Conservation (phyloP, 2,888 invertebrate species). For the Bugula neritina region DNA sequence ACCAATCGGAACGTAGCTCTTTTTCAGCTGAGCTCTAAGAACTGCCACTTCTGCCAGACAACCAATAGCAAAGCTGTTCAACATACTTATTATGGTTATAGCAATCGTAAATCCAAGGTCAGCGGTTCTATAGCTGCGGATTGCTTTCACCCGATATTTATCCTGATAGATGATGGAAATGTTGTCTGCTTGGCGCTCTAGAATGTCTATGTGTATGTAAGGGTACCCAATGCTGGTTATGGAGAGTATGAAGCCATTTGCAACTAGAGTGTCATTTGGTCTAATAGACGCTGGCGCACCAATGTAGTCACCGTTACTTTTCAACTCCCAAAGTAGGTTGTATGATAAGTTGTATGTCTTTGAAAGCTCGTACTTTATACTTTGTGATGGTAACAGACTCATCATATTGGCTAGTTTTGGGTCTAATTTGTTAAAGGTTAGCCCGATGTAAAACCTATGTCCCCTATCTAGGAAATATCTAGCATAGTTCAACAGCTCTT, state of each 20-base stretch:
- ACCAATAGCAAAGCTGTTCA: constrained; percentile 49
- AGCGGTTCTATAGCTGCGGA: constrained; percentile 33
- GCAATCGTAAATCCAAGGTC: constrained; percentile 48
- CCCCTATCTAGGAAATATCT: background rate
- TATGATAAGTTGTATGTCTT: background rate
- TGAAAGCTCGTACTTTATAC: background rate
- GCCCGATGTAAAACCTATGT: background rate
- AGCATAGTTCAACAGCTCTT: background rate
- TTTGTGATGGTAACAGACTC: background rate
- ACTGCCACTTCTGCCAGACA: constrained; percentile 45
- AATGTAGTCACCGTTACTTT: background rate
- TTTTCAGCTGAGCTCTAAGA: constrained; percentile 43
- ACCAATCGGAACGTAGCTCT: constrained; percentile 42
- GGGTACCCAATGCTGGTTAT: background rate
- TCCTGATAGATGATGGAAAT: background rate
- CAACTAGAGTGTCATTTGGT: background rate
- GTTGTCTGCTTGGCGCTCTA: background rate
- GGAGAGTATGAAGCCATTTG: background rate
- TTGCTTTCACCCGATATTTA: background rate
- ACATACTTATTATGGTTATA: constrained; percentile 44
- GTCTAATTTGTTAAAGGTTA: background rate
- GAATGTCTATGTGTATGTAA: background rate
- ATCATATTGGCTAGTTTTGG: background rate
- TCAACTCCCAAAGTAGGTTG: constrained; percentile 7
- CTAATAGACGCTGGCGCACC: background rate